A percentile compares a stretch with the other conserved stretches of the same genome.
These are phyloP conservation scores for Physella acuta DNA, from an alignment of 1,140 invertebrate species.

Conservation along the genomic window DNA sequence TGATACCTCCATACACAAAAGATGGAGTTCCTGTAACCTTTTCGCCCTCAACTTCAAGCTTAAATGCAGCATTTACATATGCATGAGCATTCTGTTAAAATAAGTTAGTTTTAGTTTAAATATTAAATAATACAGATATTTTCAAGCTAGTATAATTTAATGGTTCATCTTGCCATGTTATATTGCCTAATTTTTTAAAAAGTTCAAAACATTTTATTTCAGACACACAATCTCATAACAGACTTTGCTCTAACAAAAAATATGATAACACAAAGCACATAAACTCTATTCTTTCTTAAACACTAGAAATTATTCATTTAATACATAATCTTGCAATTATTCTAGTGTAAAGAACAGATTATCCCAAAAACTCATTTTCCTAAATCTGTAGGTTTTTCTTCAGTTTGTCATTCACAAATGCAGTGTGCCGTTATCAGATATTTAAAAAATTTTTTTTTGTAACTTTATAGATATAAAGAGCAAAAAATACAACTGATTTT, in stretches of 20 bases:
- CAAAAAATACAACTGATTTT: not conserved
- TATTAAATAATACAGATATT: not conserved
- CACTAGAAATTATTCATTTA: too few relatives aligned
- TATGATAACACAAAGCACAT: not conserved
- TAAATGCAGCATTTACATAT: constrained; percentile 78
- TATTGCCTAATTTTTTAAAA: not conserved
- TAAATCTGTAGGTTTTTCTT: not conserved
- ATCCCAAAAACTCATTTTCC: not conserved
- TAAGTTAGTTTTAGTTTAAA: not conserved
- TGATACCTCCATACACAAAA: constrained; percentile 32
- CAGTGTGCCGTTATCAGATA: not conserved
- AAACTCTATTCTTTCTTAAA: too few relatives aligned
- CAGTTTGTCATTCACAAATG: too few relatives aligned
- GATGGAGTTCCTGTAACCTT: constrained; percentile 24
- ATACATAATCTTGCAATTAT: not conserved
- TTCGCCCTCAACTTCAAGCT: constrained; percentile 43
- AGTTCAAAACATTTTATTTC: not conserved
- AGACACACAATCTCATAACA: not conserved
- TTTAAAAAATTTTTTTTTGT: not conserved
- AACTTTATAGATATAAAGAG: not conserved
- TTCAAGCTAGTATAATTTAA: not conserved
- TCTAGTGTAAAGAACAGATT: not conserved
- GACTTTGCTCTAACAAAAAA: not conserved
- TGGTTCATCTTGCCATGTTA: not conserved
- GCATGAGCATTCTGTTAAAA: constrained; percentile 72